Conservation (phyloP, 2,113 vertebrate genomes). For the Eonycteris spelaea region DNA sequence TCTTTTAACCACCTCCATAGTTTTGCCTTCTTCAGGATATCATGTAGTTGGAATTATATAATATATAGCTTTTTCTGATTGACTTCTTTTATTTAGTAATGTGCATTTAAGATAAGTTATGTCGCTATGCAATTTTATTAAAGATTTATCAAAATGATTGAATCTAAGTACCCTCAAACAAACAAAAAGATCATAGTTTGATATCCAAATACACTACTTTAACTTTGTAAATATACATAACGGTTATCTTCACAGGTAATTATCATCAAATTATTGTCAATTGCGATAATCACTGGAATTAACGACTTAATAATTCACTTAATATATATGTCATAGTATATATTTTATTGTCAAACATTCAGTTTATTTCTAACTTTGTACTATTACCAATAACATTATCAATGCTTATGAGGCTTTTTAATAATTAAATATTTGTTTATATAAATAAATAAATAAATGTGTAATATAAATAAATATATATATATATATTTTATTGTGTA, state of each 20-base stretch:
- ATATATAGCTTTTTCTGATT: neutral
- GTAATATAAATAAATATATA: too few relatives aligned
- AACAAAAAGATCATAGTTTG: neutral
- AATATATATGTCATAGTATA: neutral
- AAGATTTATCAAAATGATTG: neutral
- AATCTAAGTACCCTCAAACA: neutral
- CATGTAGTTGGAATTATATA: neutral
- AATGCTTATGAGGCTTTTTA: neutral
- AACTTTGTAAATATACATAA: neutral
- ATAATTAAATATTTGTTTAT: neutral
- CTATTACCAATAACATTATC: neutral
- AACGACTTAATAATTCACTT: neutral
- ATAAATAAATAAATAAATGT: neutral
- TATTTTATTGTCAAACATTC: neutral
- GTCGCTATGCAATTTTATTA: neutral
- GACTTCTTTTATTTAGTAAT: neutral
- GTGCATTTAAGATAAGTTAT: neutral
- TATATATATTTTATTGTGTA: neutral
- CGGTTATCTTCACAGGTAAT: neutral
- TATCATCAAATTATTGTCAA: neutral
- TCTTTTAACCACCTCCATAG: neutral
- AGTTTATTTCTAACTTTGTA: neutral
- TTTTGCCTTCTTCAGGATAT: neutral
- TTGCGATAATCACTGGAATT: neutral
- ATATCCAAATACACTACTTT: neutral